Base-by-base conservation (phyloP, 2,113 vertebrate genomes). In the Atractosteus spatula region DNA sequence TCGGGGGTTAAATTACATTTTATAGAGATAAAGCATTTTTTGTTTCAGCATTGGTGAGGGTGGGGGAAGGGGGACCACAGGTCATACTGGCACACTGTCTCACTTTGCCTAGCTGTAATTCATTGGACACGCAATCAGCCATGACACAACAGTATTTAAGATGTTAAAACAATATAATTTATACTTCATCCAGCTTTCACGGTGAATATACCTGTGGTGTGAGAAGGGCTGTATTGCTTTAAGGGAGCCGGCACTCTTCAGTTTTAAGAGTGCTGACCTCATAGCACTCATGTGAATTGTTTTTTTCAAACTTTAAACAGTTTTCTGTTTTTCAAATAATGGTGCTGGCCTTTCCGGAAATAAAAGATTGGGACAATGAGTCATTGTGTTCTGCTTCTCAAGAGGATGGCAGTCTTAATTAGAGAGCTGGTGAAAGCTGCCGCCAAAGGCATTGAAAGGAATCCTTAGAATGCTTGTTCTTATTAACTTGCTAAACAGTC, bases 361-460 rank as follows among this genome's bases (percentile, higher is more conserved):
- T 77, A 57, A 66, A 72, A 57, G 54, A 51, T 54, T 67, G 68
- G 65, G 43, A 76, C 76, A 71, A 51, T 66, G 44, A 64, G 47
- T 62, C 70, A 75, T 71, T 74, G 74, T 76, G 68, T 55, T n/a
- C 3, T 4, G 66, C 68, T 71, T 65, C 73, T 74, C 42, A 14
- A 66, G 64, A 75, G 71, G 56, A 51, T 70, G 42, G 72, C 17
- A 64, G 79, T 81, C 6, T 29, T 90, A 89, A 92, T 90, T 87
- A 87, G 84, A 80, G 70, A 86, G 77, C 79, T 80, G 90, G 73
- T 88, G 88, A 92, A 79, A 80, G 90, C 89, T 78, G 73, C 68
- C 70, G 85, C 76, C 84, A 80, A 81, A 47, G 74, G 76, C 61
- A 7, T 7, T 44, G 54, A 41, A 74, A 78, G 79, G 75, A 87